Percentiles rank a stretch among this genome's conserved stretches.
Conservation (phyloP, 2,888 invertebrate genomes). For the Aspidapion aeneum region DNA sequence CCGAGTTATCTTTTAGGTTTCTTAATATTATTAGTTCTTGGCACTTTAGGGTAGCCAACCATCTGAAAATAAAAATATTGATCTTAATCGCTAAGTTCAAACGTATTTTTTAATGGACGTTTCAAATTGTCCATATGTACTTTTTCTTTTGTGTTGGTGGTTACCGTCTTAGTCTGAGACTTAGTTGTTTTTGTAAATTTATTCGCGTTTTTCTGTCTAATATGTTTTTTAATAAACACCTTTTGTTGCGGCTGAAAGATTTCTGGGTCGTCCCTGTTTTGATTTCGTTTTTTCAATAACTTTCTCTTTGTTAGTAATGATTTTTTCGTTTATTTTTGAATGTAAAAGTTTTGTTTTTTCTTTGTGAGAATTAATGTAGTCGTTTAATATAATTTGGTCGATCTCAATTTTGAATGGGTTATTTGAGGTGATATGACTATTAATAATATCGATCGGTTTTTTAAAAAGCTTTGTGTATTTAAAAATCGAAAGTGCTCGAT, state of each 20-base stretch:
- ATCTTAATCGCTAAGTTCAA: not conserved
- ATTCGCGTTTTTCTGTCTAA: not conserved
- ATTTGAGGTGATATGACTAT: conserved; percentile 9
- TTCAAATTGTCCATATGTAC: conserved; percentile 13
- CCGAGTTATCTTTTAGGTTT: not conserved
- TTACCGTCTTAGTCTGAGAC: conserved; percentile 2
- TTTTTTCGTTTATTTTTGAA: conserved; percentile 8
- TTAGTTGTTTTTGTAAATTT: conserved; percentile 1
- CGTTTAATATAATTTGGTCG: conserved; percentile 10
- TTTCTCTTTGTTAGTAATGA: conserved; percentile 2
- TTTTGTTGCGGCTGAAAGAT: not conserved
- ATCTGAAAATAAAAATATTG: not conserved
- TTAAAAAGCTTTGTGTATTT: conserved; percentile 13
- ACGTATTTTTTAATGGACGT: conserved; percentile 1
- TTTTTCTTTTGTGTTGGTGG: conserved; percentile 10
- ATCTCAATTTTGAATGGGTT: conserved; percentile 11
- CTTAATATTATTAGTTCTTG: no score
- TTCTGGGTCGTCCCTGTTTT: not conserved
- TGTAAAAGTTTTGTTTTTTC: conserved; percentile 9
- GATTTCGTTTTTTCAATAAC: conserved; percentile 3
- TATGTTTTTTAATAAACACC: conserved; percentile 1
- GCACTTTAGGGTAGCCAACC: no score
- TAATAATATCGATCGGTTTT: conserved; percentile 15
- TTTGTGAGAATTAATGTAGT: conserved; percentile 6
- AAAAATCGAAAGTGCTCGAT: conserved; percentile 17